Evolutionary conservation across 2,113 vertebrate genomes (phyloP), one percentile per base, ranked within the genome.

Genomic region (Callaeas wilsoni): DNA sequence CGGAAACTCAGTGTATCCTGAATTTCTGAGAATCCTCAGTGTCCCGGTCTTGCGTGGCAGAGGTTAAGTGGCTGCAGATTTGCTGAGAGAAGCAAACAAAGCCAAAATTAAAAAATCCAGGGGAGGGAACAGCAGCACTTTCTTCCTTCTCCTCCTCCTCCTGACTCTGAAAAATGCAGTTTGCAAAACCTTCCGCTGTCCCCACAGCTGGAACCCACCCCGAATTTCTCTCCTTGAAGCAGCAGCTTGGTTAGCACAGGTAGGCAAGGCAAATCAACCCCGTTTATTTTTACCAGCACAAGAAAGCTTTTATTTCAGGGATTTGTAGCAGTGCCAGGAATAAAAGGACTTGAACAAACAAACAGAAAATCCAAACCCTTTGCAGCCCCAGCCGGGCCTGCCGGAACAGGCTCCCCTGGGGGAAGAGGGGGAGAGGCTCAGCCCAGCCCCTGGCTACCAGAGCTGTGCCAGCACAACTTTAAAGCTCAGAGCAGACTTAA

Each of bases 311-410:
- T 64, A 4, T 85, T 76, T 16, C 12, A 30, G 49, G 59, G 33
- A 30, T 67, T 11, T 88, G 94, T 23, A 75, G 30, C 49, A 0
- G 19, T 49, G 94, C 96, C 96, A 95, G 83, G 63, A 90, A 83
- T 44, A 90, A 96, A 57, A 87, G 16, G 26, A 57, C 41, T 64
- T 49, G 63, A 86, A 47, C 71, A 95, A 96, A 94, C 80, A 95
- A 93, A 89, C 81, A 93, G 15, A 39, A 86, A 88, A 53, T 52
- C 50, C 59, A 27, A 89, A 44, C 4, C 44, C 59, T 83, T 33
- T 35, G 37, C 83, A 84, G 53, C 71, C 62, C 17, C 19, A 23
- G 89, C 71, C 10, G 16, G 93, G 68, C 96, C 77, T 96, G 96
- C 93, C 26, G 47, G 89, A 80, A 94, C 96, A 95, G 80, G 96